These are phyloP conservation scores for Ptiloglossa arizonensis DNA, from an alignment of 1,140 invertebrate genomes.

Conservation along the genomic window DNA sequence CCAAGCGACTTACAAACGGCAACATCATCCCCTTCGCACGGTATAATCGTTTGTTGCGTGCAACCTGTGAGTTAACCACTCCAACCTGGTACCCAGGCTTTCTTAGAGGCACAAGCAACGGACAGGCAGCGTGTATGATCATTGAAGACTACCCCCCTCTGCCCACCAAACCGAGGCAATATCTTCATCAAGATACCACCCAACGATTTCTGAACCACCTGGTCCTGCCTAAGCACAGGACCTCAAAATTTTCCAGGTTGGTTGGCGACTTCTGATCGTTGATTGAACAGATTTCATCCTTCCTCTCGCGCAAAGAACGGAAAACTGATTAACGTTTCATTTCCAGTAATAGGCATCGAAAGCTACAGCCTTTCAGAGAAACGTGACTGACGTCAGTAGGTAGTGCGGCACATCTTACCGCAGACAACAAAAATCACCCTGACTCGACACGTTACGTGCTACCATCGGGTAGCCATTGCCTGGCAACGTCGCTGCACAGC, in stretches of 20 bases:
- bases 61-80: slow-evolving; percentile 68
- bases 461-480: slow-evolving; percentile 70
- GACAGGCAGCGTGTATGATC: slow-evolving; percentile 85
- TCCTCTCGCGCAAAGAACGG: no score
- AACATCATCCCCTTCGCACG: slow-evolving; percentile 75
- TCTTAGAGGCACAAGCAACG: slow-evolving; percentile 82
- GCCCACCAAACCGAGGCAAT: slow-evolving; percentile 79
- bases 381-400: slow-evolving; percentile 88
- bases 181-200: slow-evolving; percentile 78
- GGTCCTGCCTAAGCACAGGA: slow-evolving; percentile 85
- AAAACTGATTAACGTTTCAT: slow-evolving; percentile 2
- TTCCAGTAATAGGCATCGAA: slow-evolving; percentile 93
- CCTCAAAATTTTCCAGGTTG: slow-evolving; percentile 93
- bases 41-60: slow-evolving; percentile 69
- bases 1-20: slow-evolving; percentile 74
- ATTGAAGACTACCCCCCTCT: slow-evolving; percentile 80
- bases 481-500: slow-evolving; percentile 63
- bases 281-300: not conserved
- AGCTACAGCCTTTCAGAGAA: slow-evolving; percentile 96
- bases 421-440: slow-evolving; percentile 78
- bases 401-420: slow-evolving; percentile 81
- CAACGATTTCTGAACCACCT: slow-evolving; percentile 78
- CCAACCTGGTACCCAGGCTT: slow-evolving; percentile 71
- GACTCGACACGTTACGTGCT: slow-evolving; percentile 76
- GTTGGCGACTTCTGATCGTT: not conserved